These are phyloP conservation scores for Anarhynchus alexandrinus DNA, from an alignment of 2,113 vertebrate genomes.

Conservation along the genomic window DNA sequence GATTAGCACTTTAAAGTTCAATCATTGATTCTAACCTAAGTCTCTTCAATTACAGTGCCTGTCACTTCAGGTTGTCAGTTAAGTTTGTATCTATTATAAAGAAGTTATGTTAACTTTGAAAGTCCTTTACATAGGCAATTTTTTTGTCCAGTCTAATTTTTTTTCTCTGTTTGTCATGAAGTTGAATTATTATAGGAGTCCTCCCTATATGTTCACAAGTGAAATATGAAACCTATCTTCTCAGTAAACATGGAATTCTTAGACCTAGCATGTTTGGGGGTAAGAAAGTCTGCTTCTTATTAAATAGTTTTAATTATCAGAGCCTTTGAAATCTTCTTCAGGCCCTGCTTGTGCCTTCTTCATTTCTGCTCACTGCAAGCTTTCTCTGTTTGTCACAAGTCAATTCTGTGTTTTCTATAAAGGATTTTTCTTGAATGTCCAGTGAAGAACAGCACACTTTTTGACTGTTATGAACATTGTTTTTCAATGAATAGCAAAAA, in stretches of 20 bases:
- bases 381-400: background rate
- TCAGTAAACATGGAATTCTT: background rate
- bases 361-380: background rate
- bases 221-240: background rate
- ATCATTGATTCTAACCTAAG: background rate
- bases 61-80: background rate
- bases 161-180: background rate
- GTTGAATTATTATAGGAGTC: background rate
- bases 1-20: constrained; percentile 17
- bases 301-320: background rate
- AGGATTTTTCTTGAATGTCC: background rate
- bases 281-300: background rate
- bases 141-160: background rate
- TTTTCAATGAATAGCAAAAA: background rate
- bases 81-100: background rate
- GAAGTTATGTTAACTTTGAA: background rate
- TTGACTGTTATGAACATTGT: background rate
- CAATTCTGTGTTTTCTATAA: background rate
- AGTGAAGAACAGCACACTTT: background rate
- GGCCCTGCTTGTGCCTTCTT: background rate
- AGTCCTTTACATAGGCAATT: background rate
- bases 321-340: background rate
- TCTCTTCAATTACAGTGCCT: background rate
- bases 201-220: background rate
- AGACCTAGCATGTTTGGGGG: background rate